These are phyloP conservation scores for Leptura quadrifasciata DNA, from an alignment of 2,888 invertebrate genomes.

Conservation along the genomic window DNA sequence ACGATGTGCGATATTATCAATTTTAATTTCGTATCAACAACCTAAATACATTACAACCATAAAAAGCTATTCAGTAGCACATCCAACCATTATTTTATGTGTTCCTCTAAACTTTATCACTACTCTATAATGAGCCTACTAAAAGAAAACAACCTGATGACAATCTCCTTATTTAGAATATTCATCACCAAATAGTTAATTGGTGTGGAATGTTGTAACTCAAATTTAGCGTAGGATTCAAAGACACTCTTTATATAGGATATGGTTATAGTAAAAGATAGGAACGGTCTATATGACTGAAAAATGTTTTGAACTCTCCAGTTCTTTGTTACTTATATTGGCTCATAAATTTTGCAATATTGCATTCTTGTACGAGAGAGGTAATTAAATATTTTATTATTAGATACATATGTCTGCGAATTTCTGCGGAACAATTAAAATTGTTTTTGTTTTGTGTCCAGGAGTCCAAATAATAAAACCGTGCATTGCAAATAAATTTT, in stretches of 20 bases:
- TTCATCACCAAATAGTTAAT: constrained; percentile 17
- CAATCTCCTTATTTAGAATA: constrained; percentile 22
- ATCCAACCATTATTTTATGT: constrained; percentile 8
- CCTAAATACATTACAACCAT: constrained; percentile 12
- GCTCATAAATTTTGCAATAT: constrained; percentile 20
- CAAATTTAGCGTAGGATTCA: constrained; percentile 21
- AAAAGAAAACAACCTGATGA: constrained; percentile 24
- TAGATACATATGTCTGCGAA: constrained; percentile 12
- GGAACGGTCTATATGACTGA: constrained; percentile 1
- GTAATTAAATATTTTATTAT: constrained; percentile 34
- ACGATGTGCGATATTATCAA: constrained; percentile 18
- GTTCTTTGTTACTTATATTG: constrained; percentile 26
- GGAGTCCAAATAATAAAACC: neutral
- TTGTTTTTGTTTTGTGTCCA: neutral
- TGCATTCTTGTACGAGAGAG: neutral
- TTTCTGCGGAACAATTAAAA: constrained; percentile 12
- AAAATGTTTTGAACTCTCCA: constrained; percentile 9
- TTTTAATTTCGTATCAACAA: constrained; percentile 15
- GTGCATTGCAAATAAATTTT: no score
- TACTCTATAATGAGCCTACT: constrained; percentile 19
- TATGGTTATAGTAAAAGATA: constrained; percentile 15
- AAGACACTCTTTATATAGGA: constrained; percentile 19
- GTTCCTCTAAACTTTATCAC: constrained; percentile 17
- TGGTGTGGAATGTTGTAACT: constrained; percentile 29
- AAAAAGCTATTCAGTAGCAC: constrained; percentile 21